These are phyloP conservation scores for Drosophila murphyi DNA, from an alignment of 1,140 invertebrate species.

Conservation along the genomic window DNA sequence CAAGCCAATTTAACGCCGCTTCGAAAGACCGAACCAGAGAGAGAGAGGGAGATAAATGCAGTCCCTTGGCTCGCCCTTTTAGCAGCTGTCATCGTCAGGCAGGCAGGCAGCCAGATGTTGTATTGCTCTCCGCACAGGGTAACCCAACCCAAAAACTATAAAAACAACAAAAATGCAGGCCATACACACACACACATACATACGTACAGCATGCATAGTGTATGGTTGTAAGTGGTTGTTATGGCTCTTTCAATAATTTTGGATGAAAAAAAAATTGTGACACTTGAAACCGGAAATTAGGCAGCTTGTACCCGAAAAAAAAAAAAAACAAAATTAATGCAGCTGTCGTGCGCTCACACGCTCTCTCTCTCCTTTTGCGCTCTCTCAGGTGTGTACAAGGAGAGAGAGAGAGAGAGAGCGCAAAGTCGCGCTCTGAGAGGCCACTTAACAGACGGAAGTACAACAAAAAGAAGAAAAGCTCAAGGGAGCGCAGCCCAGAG, in stretches of 20 bases:
- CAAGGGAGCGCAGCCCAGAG: conserved; percentile 7
- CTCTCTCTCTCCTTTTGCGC: not conserved
- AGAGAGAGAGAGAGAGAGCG: not conserved
- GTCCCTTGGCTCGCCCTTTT: conserved; percentile 55
- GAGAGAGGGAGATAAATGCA: conserved; percentile 7
- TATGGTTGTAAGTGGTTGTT: conserved; percentile 53
- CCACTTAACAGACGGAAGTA: conserved; percentile 17
- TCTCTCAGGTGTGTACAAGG: conserved; percentile 14
- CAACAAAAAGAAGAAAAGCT: conserved; percentile 13
- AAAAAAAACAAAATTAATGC: conserved; percentile 47
- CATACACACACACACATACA: conserved; percentile 5
- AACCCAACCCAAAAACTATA: conserved; percentile 73
- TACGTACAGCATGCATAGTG: not conserved
- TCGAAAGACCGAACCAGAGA: conserved; percentile 3
- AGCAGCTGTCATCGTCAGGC: conserved; percentile 65
- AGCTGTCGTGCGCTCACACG: conserved; percentile 50
- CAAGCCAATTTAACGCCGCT: conserved; percentile 35
- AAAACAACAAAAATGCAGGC: conserved; percentile 52
- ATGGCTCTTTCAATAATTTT: conserved; percentile 79
- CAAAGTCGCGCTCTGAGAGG: conserved; percentile 11
- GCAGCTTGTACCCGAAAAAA: conserved; percentile 59
- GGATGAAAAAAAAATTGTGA: conserved; percentile 59
- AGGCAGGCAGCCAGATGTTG: conserved; percentile 63
- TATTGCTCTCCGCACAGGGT: conserved; percentile 30
- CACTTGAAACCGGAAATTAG: conserved; percentile 82